Evolutionary conservation across 2,888 invertebrate species (phyloP).

Genomic region (Oligia latruncula): DNA sequence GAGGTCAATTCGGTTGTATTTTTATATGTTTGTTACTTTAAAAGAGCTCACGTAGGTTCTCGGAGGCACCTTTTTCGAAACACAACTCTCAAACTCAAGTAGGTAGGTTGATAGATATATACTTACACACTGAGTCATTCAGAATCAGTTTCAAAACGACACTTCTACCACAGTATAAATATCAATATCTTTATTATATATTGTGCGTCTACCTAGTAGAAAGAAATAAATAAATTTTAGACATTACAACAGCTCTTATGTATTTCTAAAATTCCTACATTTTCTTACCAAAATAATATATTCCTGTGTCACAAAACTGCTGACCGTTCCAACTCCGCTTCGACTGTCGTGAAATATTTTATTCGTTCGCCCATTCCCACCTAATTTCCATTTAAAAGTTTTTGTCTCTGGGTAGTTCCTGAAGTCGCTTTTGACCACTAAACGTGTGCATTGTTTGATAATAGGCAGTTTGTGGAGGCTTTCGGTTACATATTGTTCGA

Average conservation of each 20-base stretch:
- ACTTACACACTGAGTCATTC: neutral
- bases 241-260: neutral
- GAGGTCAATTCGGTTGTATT: too few relatives aligned
- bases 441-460: constrained; percentile 49
- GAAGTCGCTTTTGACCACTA: constrained; percentile 45
- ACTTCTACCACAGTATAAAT: too few relatives aligned
- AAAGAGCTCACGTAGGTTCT: neutral
- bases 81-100: neutral
- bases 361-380: constrained; percentile 47
- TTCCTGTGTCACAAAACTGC: constrained; percentile 44
- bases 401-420: constrained; percentile 24
- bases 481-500: constrained; percentile 21
- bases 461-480: constrained; percentile 26
- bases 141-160: neutral
- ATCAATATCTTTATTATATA: too few relatives aligned
- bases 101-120: too few relatives aligned
- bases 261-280: constrained; percentile 28
- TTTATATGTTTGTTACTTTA: too few relatives aligned
- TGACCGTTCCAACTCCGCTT: constrained; percentile 53
- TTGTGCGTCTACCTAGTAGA: neutral
- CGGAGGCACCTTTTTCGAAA: neutral
- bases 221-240: too few relatives aligned
- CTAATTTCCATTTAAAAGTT: constrained; percentile 62
- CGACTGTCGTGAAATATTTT: constrained; percentile 58
- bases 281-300: constrained; percentile 52